Evolutionary conservation across 2,797 vertebrate genomes (phyloP).

Genomic region (Siniperca scherzeri): DNA sequence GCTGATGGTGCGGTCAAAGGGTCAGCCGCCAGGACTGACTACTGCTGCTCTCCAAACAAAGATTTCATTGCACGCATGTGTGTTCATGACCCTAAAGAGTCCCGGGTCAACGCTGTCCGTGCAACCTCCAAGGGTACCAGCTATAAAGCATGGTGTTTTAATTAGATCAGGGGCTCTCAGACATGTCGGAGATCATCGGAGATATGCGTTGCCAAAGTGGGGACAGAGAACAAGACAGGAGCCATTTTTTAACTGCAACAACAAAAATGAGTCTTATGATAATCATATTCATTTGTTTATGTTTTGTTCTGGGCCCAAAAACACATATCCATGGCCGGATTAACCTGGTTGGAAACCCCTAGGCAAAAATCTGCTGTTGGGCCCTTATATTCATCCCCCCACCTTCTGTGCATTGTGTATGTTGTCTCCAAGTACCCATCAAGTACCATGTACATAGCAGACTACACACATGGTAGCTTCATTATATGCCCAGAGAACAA

Average conservation of each 20-base stretch:
- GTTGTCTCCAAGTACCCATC: background rate
- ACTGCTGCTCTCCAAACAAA: conserved; percentile 72
- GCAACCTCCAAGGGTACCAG: conserved; percentile 16
- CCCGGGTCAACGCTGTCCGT: conserved; percentile 68
- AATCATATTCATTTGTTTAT: conserved; percentile 3
- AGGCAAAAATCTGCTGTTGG: background rate
- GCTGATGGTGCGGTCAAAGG: conserved; percentile 75
- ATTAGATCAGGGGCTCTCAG: conserved; percentile 42
- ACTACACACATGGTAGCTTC: background rate
- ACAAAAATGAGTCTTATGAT: background rate
- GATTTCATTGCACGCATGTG: conserved; percentile 70
- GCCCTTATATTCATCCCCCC: background rate
- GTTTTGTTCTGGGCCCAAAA: background rate
- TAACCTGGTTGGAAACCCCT: background rate
- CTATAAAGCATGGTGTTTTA: conserved; percentile 41
- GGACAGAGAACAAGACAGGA: background rate
- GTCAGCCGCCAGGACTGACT: conserved; percentile 62
- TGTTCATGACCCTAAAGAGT: conserved; percentile 70
- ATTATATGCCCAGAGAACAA: background rate
- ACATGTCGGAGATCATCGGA: conserved; percentile 27
- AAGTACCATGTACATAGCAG: background rate
- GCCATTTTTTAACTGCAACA: background rate
- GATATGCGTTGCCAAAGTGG: background rate
- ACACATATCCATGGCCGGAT: background rate
- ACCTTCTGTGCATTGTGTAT: background rate